These are phyloP conservation scores for Tetropium fuscum DNA, from an alignment of 2,888 invertebrate genomes.

Conservation along the genomic window DNA sequence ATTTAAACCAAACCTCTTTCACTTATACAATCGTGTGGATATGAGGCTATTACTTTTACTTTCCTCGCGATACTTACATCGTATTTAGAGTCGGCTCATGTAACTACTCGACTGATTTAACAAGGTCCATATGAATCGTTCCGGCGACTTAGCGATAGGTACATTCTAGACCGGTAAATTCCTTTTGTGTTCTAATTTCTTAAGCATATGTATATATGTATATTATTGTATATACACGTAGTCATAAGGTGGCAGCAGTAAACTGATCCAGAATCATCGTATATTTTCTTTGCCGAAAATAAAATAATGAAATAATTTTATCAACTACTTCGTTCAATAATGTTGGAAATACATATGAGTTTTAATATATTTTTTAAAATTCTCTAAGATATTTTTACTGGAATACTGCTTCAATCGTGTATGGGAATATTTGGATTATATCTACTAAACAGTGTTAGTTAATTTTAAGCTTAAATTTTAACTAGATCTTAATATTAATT, in stretches of 20 bases:
- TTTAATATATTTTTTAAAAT: too few species aligned
- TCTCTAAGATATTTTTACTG: too few species aligned
- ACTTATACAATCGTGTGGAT: neutral
- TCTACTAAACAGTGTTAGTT: too few species aligned
- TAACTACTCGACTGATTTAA: conserved; percentile 9
- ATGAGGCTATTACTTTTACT: conserved; percentile 18
- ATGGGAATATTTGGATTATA: too few species aligned
- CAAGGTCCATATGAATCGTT: conserved; percentile 15
- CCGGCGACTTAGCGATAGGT: conserved; percentile 4
- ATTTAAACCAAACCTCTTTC: conserved; percentile 26
- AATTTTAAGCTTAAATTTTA: too few species aligned
- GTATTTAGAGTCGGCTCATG: conserved; percentile 2
- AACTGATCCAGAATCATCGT: neutral
- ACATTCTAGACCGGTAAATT: conserved; percentile 9
- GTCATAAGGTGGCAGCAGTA: neutral
- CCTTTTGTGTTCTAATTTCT: neutral
- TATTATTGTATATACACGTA: too few species aligned
- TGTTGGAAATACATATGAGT: neutral
- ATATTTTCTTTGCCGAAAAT: neutral
- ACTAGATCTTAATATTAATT: too few species aligned
- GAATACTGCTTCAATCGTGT: too few species aligned
- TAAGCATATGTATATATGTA: neutral
- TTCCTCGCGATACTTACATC: conserved; percentile 20
- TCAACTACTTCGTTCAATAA: neutral
- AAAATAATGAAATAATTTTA: neutral